Evolutionary conservation across 2,797 vertebrate species (phyloP).

Genomic region (Urophycis tenuis): DNA sequence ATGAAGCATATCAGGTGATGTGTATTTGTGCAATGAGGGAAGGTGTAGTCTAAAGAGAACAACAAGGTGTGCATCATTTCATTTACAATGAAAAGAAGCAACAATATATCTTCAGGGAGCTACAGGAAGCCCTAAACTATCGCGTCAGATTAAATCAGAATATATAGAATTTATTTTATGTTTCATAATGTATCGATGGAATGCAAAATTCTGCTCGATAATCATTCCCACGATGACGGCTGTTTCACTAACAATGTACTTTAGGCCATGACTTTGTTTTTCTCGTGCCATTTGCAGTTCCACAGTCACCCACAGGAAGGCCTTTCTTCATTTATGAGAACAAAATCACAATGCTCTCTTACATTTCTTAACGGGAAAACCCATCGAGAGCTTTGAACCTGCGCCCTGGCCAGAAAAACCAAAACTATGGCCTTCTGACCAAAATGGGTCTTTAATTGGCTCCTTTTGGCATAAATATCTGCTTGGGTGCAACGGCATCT

Average conservation of each 20-base stretch:
- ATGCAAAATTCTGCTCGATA: neutral
- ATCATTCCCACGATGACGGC: neutral
- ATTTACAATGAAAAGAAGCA: too few species aligned
- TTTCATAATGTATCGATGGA: neutral
- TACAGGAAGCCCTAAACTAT: neutral
- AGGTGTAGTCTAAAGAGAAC: too few species aligned
- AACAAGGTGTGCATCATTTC: too few species aligned
- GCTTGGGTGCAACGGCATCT: neutral
- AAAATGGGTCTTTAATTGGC: neutral
- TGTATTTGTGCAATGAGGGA: too few species aligned
- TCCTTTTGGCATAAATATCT: slow-evolving; percentile 15
- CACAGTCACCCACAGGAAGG: neutral
- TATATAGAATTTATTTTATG: neutral
- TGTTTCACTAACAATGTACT: too few species aligned
- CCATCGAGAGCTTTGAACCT: slow-evolving; percentile 12
- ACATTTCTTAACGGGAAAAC: neutral
- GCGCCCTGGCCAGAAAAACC: slow-evolving; percentile 17
- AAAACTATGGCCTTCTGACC: slow-evolving; percentile 3
- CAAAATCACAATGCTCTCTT: neutral
- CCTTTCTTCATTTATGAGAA: neutral
- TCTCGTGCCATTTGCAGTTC: neutral
- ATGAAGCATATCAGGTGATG: too few species aligned
- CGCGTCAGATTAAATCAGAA: neutral
- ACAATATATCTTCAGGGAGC: too few species aligned
- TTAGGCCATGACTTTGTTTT: neutral